Conservation (phyloP, 2,113 vertebrate genomes). For the Cariama cristata region DNA sequence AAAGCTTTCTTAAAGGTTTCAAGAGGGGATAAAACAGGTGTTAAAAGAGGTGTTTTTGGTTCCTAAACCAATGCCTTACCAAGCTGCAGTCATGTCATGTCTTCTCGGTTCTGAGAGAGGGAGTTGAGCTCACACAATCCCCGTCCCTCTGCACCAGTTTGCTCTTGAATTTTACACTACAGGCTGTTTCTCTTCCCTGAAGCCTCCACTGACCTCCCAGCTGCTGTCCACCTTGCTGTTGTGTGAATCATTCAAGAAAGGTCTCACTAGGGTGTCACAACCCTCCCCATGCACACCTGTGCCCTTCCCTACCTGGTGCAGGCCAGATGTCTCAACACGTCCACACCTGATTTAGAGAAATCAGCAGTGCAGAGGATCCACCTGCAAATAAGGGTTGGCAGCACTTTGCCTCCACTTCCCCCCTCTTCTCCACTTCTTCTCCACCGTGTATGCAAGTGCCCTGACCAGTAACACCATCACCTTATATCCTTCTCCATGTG, state of each 20-base stretch:
- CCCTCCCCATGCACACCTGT: background rate
- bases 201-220: background rate
- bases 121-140: background rate
- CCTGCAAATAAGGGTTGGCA: background rate
- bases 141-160: background rate
- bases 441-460: background rate
- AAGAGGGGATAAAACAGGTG: background rate
- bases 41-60: background rate
- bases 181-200: background rate
- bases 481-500: background rate
- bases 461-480: background rate
- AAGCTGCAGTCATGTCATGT: background rate
- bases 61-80: fast-evolving
- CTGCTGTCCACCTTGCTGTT: background rate
- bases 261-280: background rate
- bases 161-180: background rate
- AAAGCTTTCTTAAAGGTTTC: background rate
- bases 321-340: background rate
- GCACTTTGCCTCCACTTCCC: background rate
- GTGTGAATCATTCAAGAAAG: background rate
- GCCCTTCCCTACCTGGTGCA: background rate
- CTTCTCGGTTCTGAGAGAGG: background rate
- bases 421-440: background rate
- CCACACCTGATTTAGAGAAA: background rate
- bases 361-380: background rate